Percentiles rank a stretch among this genome's conserved stretches.
phyloP scores from a whole-genome alignment of 1,140 invertebrate genomes.

The Parapsyche elsis region DNA sequence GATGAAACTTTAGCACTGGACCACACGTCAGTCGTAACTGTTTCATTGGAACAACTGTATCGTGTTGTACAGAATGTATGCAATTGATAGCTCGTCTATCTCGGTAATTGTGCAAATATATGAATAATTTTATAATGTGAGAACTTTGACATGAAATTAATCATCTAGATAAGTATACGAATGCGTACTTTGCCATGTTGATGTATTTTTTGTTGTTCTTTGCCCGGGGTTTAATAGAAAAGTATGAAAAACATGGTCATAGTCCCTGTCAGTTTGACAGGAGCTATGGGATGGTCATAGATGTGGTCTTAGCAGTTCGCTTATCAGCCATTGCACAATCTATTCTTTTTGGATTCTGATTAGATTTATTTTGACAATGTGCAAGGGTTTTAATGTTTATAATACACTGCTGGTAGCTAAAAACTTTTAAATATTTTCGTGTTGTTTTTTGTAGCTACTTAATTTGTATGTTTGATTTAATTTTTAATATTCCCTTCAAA shows the following conservation, averaged over 20 bases:
- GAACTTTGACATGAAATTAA: too few relatives aligned
- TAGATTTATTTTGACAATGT: too few relatives aligned
- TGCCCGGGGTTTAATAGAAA: neutral
- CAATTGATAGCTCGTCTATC: neutral
- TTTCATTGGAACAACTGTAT: too few relatives aligned
- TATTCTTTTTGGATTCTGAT: too few relatives aligned
- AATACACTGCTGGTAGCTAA: too few relatives aligned
- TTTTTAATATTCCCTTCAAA: too few relatives aligned
- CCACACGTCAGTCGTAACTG: too few relatives aligned
- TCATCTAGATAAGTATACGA: neutral
- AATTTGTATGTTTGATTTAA: too few relatives aligned
- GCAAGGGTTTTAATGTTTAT: too few relatives aligned
- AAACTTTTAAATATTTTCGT: too few relatives aligned
- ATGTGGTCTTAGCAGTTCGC: neutral
- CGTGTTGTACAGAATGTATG: neutral
- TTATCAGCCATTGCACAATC: neutral
- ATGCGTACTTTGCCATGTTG: neutral
- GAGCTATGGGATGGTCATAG: neutral
- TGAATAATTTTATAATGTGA: neutral
- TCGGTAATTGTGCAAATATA: neutral
- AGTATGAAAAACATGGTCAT: neutral
- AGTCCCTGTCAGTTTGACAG: neutral
- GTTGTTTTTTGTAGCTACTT: too few relatives aligned
- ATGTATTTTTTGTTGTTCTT: neutral
- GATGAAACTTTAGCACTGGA: too few relatives aligned